phyloP scores from a whole-genome alignment of 1,140 invertebrate species.

The Drosophila suzukii region DNA sequence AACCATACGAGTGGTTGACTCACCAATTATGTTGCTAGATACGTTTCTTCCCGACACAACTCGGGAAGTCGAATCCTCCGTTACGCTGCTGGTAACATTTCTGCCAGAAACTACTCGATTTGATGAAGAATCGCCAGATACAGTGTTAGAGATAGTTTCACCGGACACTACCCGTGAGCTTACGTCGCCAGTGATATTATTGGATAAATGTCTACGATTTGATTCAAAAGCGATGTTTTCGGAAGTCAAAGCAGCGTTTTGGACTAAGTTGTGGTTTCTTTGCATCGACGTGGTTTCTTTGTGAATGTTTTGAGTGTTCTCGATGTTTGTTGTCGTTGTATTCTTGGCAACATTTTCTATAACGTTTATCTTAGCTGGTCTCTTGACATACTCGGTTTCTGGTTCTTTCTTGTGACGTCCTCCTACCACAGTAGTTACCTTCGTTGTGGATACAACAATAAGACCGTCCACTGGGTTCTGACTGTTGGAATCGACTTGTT shows the following conservation, averaged over 20 bases:
- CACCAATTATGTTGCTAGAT: constrained; percentile 39
- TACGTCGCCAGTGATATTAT: constrained; percentile 2
- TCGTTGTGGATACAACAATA: constrained; percentile 85
- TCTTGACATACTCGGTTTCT: constrained; percentile 78
- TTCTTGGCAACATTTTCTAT: constrained; percentile 79
- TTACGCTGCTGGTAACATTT: constrained; percentile 31
- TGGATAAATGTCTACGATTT: constrained; percentile 26
- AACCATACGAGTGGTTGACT: constrained; percentile 23
- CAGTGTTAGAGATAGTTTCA: constrained; percentile 18
- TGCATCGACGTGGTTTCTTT: constrained; percentile 69
- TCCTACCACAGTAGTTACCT: constrained; percentile 84
- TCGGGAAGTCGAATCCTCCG: constrained; percentile 30
- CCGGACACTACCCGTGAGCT: constrained; percentile 19
- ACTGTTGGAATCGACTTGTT: constrained; percentile 78
- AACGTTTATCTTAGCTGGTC: constrained; percentile 76
- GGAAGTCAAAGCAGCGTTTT: constrained; percentile 34
- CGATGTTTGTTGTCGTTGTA: constrained; percentile 70
- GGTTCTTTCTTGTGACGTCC: constrained; percentile 76
- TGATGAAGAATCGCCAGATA: constrained; percentile 43
- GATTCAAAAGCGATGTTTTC: constrained; percentile 46
- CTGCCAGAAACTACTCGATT: constrained; percentile 22
- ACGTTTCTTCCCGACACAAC: constrained; percentile 18
- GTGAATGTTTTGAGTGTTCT: constrained; percentile 72
- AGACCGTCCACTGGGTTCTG: constrained; percentile 86
- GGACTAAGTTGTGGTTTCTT: constrained; percentile 59